These are phyloP conservation scores for Nyleta sp. DNA, from an alignment of 2,888 invertebrate genomes.

Conservation along the genomic window DNA sequence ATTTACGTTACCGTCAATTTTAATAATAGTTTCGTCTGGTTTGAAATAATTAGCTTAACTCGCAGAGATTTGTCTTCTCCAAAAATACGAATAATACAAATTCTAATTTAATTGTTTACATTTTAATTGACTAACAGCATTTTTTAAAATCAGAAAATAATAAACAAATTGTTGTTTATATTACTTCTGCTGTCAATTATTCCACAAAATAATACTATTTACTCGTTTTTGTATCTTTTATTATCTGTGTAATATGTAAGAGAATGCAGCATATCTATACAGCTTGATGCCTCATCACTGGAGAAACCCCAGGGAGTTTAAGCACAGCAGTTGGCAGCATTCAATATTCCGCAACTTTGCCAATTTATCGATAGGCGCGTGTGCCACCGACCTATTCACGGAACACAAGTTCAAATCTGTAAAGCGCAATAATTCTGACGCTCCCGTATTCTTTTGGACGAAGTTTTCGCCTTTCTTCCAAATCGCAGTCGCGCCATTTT, in stretches of 20 bases:
- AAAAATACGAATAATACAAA: background rate
- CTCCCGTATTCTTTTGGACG: conserved; percentile 45
- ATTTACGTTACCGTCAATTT: background rate
- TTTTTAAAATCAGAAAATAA: too few species aligned
- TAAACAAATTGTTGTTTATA: too few species aligned
- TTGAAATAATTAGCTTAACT: background rate
- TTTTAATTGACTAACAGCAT: too few species aligned
- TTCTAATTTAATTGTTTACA: too few species aligned
- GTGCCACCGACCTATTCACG: conserved; percentile 61
- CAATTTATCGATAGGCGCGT: conserved; percentile 74
- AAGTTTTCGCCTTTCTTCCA: conserved; percentile 62
- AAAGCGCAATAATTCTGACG: conserved; percentile 61
- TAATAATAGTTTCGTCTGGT: background rate
- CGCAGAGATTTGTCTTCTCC: background rate
- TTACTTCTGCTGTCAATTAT: too few species aligned
- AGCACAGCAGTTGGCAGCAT: conserved; percentile 73
- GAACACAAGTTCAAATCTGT: conserved; percentile 53
- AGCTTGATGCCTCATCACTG: conserved; percentile 26
- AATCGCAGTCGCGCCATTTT: conserved; percentile 64
- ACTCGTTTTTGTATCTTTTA: background rate
- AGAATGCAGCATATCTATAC: background rate
- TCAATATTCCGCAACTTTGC: conserved; percentile 76
- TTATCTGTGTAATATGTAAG: conserved; percentile 5
- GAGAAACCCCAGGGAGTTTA: conserved; percentile 69
- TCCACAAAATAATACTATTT: background rate